Base-by-base conservation (phyloP, 1,140 invertebrate genomes). In the Drosophila persimilis region DNA sequence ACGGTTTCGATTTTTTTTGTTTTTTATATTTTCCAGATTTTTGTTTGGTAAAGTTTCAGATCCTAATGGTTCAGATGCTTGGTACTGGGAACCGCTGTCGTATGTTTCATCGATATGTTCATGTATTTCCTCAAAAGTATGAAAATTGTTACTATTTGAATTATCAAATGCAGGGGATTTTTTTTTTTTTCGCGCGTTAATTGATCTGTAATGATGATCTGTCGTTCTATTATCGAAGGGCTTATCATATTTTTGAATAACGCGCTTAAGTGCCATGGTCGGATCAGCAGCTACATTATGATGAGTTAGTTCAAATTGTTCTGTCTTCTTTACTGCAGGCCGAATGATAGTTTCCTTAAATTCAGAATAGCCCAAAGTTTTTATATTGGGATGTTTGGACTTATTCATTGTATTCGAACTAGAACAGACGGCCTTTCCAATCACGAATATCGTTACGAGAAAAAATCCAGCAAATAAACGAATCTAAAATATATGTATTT, bases 81-180 rank as follows among this genome's bases (percentile, higher is more conserved):
- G 63, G 61, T 77, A 63, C 17, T 80, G 73, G 9, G 35, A 35
- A 6, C 44, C 47, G 15, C 73, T 77, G 4, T 85, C 51, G 11
- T 3, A 35, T 35, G 35, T 35, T 4, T 48, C 71, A 8, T 86
- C 66, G 9, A 85, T 48, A 17, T 86, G 81, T 9, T 80, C 73
- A 20, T 86, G 80, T 11, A 77, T 80, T 64, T 80, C 81, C 22
- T 77, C 73, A 48, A 63, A 80, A 0, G 73, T 80, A 48, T 66
- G 67, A 15, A 60, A 77, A 17, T 62, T 72, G 7, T 65, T 69
- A 6, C 46, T 63, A 6, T 85, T 73, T 31, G 54, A 58, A 31
- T 26, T 60, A 15, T 62, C 39, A 8, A n/a, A 5, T 45, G 53
- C 11, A 47, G 20, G 39, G 48, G 41, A 13, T 26, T 46, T 47